Base-by-base conservation (phyloP, 1,140 invertebrate genomes). In the Monochamus saltuarius region DNA sequence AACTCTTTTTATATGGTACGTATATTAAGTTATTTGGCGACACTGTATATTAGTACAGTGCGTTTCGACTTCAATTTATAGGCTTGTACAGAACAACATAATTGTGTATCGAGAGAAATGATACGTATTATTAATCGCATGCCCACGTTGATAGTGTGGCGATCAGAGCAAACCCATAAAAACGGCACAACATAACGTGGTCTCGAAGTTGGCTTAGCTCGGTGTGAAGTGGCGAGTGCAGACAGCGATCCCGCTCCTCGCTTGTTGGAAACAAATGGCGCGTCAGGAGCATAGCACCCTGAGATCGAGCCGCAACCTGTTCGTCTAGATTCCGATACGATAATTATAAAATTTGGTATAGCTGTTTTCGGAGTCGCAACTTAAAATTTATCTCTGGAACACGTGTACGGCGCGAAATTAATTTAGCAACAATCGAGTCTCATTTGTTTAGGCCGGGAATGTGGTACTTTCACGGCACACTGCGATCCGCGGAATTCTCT, bases 311-410 rank as follows among this genome's bases (percentile, higher is more conserved):
- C 59, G 68, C 63, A 65, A 71, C 67, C 67, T 64, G 70, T 72
- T 65, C 64, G 37, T 62, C 67, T 64, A 70, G 69, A 73, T 73
- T 70, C 71, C 71, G 57, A 71, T 64, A 65, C 61, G 64, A 70
- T 71, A 69, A 71, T 73, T 71, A 70, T 66, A 68, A 69, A 70
- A 73, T 72, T 72, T 66, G 66, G 68, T 64, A 29, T 46, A 39
- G 49, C 61, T 53, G 39, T 50, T 47, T 56, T 35, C 40, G 46
- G 19, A 14, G 40, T 13, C 14, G 36, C 52, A 8, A 14, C 34
- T 42, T 35, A 37, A 57, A 62, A 62, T 57, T 43, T 53, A 62
- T 62, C 54, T 61, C 52, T 37, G 8, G 16, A 52, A 59, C 56
- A 59, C 56, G 46, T 59, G 56, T 57, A 57, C 19, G 19, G 35